phyloP scores from a whole-genome alignment of 1,140 invertebrate genomes.

The Scaptomyza pallida region DNA sequence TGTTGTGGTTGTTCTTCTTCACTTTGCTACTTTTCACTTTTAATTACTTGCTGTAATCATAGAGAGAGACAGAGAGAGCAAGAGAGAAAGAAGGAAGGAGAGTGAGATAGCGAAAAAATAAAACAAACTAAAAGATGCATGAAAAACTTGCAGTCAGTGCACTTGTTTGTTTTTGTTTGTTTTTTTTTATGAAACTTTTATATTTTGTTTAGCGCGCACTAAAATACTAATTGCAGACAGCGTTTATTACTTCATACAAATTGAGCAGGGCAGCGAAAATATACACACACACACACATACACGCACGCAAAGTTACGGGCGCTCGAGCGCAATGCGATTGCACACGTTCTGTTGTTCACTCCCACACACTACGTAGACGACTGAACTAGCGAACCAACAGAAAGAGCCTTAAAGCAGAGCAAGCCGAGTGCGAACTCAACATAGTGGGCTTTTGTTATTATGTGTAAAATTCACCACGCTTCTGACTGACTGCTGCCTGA shows the following conservation, averaged over 20 bases:
- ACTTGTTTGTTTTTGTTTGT: conserved; percentile 50
- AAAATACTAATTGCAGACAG: conserved; percentile 67
- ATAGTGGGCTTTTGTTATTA: conserved; percentile 43
- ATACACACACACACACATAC: conserved; percentile 39
- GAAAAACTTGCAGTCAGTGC: conserved; percentile 24
- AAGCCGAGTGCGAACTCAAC: conserved; percentile 39
- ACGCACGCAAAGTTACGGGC: conserved; percentile 47
- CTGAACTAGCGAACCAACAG: conserved; percentile 25
- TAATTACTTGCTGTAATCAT: conserved; percentile 51
- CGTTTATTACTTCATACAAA: conserved; percentile 78
- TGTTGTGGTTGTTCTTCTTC: conserved; percentile 8
- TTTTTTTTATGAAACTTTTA: conserved; percentile 17
- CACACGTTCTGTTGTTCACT: conserved; percentile 45
- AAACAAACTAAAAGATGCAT: conserved; percentile 32
- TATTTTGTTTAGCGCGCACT: conserved; percentile 29
- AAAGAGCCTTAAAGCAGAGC: conserved; percentile 28
- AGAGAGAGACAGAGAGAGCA: conserved; percentile 28
- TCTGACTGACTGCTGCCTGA: conserved; percentile 16
- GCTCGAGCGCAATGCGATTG: conserved; percentile 12
- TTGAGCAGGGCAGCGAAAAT: conserved; percentile 56
- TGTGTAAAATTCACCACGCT: conserved; percentile 39
- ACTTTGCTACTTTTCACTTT: conserved; percentile 42
- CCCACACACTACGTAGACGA: conserved; percentile 67
- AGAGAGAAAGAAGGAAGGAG: conserved; percentile 2
- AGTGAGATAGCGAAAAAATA: neutral